Percentiles rank a stretch among this genome's conserved stretches.
Conservation (phyloP, 2,113 vertebrate genomes). For the Entosphenus tridentatus region DNA sequence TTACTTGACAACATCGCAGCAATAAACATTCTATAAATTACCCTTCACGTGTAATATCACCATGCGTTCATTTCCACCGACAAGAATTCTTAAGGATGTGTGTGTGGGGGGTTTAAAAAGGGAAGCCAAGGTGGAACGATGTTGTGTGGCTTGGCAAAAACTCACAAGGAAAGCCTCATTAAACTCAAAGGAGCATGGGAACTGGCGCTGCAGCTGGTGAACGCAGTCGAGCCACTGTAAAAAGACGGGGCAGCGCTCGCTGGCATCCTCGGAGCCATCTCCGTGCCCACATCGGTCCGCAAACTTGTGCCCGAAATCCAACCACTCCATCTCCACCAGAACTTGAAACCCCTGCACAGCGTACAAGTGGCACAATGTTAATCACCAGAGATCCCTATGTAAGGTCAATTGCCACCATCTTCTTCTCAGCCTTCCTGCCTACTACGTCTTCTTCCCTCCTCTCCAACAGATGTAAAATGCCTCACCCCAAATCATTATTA, state of each 20-base stretch:
- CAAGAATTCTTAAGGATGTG: too few species aligned
- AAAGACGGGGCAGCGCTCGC: slow-evolving; percentile 86
- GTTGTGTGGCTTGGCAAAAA: slow-evolving; percentile 8
- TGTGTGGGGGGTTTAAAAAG: too few species aligned
- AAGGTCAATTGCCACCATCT: too few species aligned
- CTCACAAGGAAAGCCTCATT: slow-evolving; percentile 88
- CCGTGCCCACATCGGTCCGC: slow-evolving; percentile 91
- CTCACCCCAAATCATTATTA: too few species aligned
- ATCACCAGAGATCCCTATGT: too few species aligned
- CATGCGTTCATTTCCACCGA: not conserved
- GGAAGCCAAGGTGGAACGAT: too few species aligned
- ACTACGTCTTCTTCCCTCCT: too few species aligned
- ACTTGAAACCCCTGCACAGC: slow-evolving; percentile 66
- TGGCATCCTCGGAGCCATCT: slow-evolving; percentile 75
- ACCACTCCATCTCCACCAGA: slow-evolving; percentile 80
- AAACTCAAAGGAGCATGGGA: slow-evolving; percentile 91
- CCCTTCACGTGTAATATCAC: not conserved
- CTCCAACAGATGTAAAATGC: too few species aligned
- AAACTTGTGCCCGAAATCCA: slow-evolving; percentile 93
- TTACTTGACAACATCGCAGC: not conserved
- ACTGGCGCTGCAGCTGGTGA: slow-evolving; percentile 90
- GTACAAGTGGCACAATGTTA: too few species aligned
- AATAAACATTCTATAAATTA: not conserved
- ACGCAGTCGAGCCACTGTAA: slow-evolving; percentile 93
- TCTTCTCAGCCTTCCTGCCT: too few species aligned